Evolutionary conservation across 2,888 invertebrate genomes (phyloP).

Genomic region (Dolichopus griseipennis): DNA sequence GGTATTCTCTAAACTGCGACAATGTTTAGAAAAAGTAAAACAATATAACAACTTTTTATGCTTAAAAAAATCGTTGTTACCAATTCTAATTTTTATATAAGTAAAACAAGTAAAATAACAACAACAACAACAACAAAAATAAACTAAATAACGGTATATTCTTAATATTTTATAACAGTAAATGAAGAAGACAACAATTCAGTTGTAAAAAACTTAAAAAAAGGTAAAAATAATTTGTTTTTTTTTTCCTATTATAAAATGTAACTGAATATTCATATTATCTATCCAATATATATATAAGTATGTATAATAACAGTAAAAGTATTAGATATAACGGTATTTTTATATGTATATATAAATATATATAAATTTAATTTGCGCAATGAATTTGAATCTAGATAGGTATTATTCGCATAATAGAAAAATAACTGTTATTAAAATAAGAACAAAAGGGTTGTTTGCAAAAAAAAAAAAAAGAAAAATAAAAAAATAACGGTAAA

Average conservation of each 20-base stretch:
- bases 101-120: too few species aligned
- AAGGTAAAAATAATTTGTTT: too few species aligned
- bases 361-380: not conserved
- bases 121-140: too few species aligned
- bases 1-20: not conserved
- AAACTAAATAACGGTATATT: not conserved
- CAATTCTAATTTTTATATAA: too few species aligned
- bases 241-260: too few species aligned
- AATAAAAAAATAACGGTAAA: not conserved
- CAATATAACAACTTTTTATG: too few species aligned
- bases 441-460: slow-evolving; percentile 6
- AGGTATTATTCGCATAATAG: not conserved
- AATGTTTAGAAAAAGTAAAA: not conserved
- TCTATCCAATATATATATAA: not conserved
- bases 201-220: too few species aligned
- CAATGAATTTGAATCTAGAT: slow-evolving; percentile 1
- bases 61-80: not conserved
- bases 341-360: too few species aligned
- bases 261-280: too few species aligned
- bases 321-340: not conserved
- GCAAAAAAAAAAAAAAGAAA: not conserved
- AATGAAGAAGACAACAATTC: not conserved
- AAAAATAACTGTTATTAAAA: slow-evolving; percentile 2
- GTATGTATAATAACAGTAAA: not conserved
- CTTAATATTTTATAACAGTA: not conserved